Evolutionary conservation across 1,140 invertebrate species (phyloP).

Genomic region (Brachionus paranguensis): DNA sequence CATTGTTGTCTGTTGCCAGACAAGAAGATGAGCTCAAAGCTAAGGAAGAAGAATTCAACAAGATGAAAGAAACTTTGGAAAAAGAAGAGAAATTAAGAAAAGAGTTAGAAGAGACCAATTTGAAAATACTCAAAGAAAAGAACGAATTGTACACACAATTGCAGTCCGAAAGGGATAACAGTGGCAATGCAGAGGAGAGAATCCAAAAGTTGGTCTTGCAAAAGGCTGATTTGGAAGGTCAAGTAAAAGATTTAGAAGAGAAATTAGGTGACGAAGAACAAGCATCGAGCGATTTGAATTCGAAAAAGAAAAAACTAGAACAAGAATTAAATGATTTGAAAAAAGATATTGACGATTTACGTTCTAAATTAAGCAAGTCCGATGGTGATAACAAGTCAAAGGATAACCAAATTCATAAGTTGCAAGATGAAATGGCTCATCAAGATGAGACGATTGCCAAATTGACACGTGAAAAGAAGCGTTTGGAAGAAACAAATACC

Average conservation of each 20-base stretch:
- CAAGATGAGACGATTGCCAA: slow-evolving; percentile 99
- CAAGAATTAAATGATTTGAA: slow-evolving; percentile 83
- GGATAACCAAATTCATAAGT: slow-evolving; percentile 94
- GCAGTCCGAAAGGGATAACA: slow-evolving; percentile 72
- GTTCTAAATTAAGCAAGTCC: slow-evolving; percentile 77
- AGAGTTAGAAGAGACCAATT: slow-evolving; percentile 86
- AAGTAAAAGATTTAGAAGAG: slow-evolving; percentile 92
- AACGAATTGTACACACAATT: slow-evolving; percentile 76
- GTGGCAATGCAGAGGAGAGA: slow-evolving; percentile 80
- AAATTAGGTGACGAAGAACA: slow-evolving; percentile 89
- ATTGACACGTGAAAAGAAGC: slow-evolving; percentile 97
- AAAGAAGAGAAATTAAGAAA: slow-evolving; percentile 92
- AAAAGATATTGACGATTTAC: slow-evolving; percentile 92
- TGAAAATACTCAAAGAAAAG: slow-evolving; percentile 75
- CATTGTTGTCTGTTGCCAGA: slow-evolving; percentile 91
- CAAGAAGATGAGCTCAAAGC: slow-evolving; percentile 99
- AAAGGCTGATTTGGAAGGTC: slow-evolving; percentile 91
- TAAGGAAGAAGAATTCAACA: slow-evolving; percentile 87
- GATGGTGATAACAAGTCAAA: slow-evolving; percentile 90
- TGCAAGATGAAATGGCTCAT: slow-evolving; percentile 80
- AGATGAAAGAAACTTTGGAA: slow-evolving; percentile 84
- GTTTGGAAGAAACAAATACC: slow-evolving; percentile 84
- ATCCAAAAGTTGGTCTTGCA: slow-evolving; percentile 84
- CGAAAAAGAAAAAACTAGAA: slow-evolving; percentile 90
- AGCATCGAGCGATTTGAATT: slow-evolving; percentile 80